These are phyloP conservation scores for Pemphigus obesinymphae DNA, from an alignment of 1,140 invertebrate species.

Conservation along the genomic window DNA sequence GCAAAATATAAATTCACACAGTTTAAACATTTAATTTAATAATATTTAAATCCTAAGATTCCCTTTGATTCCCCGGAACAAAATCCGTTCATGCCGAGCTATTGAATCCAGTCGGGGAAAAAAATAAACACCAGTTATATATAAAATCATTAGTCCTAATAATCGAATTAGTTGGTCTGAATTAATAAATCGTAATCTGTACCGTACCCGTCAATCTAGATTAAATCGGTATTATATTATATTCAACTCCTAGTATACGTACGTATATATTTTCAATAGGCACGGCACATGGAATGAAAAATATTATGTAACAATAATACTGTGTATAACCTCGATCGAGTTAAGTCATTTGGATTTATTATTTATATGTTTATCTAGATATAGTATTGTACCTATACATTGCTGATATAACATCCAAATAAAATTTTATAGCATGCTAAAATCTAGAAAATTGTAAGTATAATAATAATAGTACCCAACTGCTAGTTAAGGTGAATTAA, in stretches of 20 bases:
- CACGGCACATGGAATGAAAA: no score
- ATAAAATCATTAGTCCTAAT: background rate
- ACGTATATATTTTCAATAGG: background rate
- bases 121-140: background rate
- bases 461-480: no score
- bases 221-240: background rate
- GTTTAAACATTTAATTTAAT: no score
- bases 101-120: no score
- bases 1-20: no score
- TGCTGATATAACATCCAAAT: background rate
- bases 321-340: background rate
- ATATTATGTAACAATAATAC: background rate
- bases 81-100: no score
- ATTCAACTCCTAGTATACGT: no score
- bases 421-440: no score
- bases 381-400: background rate
- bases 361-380: background rate
- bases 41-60: no score
- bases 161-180: background rate
- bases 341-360: background rate
- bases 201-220: background rate
- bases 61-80: no score
- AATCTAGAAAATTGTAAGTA: no score
- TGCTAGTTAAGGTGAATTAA: no score
- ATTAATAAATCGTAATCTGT: conserved; percentile 6